These are phyloP conservation scores for Dolichomitus sp. DNA, from an alignment of 2,888 invertebrate species.

Conservation along the genomic window DNA sequence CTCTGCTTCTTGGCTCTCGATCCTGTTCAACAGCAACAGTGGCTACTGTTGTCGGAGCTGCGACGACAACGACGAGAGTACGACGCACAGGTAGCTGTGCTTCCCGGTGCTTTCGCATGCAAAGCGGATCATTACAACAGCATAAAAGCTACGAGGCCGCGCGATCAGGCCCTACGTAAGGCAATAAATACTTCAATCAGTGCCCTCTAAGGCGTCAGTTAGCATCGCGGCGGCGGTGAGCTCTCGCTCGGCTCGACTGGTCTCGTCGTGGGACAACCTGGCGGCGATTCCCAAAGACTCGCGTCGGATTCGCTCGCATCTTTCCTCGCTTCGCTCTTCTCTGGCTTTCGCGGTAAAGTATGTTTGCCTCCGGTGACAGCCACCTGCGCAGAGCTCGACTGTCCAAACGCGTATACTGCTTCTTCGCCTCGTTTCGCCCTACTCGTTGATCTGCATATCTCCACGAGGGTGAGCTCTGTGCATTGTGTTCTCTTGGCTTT, in stretches of 20 bases:
- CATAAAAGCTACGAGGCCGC: constrained; percentile 74
- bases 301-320: constrained; percentile 70
- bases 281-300: constrained; percentile 83
- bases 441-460: constrained; percentile 79
- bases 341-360: constrained; percentile 78
- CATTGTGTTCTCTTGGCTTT: constrained; percentile 14
- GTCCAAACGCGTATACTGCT: constrained; percentile 64
- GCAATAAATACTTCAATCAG: constrained; percentile 86
- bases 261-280: constrained; percentile 74
- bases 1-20: constrained; percentile 29
- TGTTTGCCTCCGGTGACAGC: constrained; percentile 83
- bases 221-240: constrained; percentile 78
- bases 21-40: constrained; percentile 23
- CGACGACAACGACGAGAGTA: constrained; percentile 51
- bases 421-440: constrained; percentile 54
- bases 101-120: constrained; percentile 73
- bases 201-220: constrained; percentile 85
- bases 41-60: constrained; percentile 16
- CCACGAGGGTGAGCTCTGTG: constrained; percentile 41
- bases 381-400: constrained; percentile 80
- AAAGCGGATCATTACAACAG: constrained; percentile 83
- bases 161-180: constrained; percentile 65
- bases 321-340: constrained; percentile 69
- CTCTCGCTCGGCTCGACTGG: constrained; percentile 49
- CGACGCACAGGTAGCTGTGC: constrained; percentile 35